A percentile compares a stretch with the other conserved stretches of the same genome.
Evolutionary conservation across 2,113 vertebrate genomes (phyloP).

Genomic region (Salminus brasiliensis): DNA sequence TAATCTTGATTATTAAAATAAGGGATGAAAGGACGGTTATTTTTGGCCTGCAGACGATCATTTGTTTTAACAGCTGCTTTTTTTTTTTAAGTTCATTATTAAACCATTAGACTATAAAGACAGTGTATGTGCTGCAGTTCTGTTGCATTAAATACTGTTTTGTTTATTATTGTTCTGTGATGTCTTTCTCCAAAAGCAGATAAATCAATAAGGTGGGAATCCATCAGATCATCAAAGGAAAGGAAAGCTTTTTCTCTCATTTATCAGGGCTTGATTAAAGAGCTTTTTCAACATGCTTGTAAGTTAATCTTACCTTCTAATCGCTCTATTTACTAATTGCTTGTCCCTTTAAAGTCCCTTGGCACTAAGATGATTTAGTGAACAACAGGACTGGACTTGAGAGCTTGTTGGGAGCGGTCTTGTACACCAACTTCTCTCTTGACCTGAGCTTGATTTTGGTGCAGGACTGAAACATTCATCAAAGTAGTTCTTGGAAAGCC

Average conservation of each 20-base stretch:
- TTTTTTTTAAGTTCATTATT: constrained; percentile 18
- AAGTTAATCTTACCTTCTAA: constrained; percentile 54
- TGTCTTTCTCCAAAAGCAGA: constrained; percentile 22
- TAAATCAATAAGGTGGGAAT: constrained; percentile 18
- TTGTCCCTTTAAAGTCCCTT: constrained; percentile 51
- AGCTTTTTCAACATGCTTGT: constrained; percentile 50
- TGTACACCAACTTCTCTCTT: neutral
- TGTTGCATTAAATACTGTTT: constrained; percentile 21
- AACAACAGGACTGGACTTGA: constrained; percentile 17
- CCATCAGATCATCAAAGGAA: constrained; percentile 24
- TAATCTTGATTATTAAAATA: constrained; percentile 14
- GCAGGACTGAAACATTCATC: neutral
- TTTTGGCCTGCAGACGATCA: constrained; percentile 1
- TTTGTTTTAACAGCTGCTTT: constrained; percentile 35
- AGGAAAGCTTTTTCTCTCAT: neutral
- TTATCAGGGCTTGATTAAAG: constrained; percentile 41
- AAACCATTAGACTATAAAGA: constrained; percentile 24
- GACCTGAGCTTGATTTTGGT: constrained; percentile 7
- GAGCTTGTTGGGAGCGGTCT: neutral
- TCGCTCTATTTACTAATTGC: constrained; percentile 55
- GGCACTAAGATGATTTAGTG: constrained; percentile 52
- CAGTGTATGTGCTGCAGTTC: constrained; percentile 16
- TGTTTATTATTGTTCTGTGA: neutral
- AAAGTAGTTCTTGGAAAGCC: neutral
- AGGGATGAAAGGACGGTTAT: neutral